Conservation (phyloP, 2,888 invertebrate species). For the Cybosia mesomella region DNA sequence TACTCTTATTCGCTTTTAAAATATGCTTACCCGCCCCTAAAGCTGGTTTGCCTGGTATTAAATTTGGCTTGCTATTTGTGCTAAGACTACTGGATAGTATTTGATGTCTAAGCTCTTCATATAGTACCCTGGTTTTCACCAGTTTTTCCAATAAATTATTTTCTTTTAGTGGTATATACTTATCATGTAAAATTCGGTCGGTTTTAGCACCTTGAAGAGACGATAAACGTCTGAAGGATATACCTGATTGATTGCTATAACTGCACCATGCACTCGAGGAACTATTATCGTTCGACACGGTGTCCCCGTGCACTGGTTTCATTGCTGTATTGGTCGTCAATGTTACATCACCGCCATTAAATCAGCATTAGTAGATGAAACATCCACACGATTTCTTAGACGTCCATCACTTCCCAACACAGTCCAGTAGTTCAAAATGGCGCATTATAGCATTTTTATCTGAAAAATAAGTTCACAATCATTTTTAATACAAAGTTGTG, state of each 20-base stretch:
- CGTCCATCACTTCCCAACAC: slow-evolving; percentile 31
- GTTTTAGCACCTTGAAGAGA: slow-evolving; percentile 55
- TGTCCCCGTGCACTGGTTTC: slow-evolving; percentile 51
- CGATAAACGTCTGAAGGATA: slow-evolving; percentile 54
- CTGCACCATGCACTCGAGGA: slow-evolving; percentile 66
- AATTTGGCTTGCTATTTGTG: slow-evolving; percentile 50
- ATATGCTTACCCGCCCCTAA: slow-evolving; percentile 34
- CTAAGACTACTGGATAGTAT: slow-evolving; percentile 59
- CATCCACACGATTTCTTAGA: slow-evolving; percentile 5
- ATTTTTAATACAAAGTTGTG: neutral
- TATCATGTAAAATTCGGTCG: slow-evolving; percentile 61
- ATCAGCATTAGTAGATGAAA: slow-evolving; percentile 21
- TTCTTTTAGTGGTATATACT: slow-evolving; percentile 65
- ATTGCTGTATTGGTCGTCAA: slow-evolving; percentile 51
- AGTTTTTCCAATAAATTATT: slow-evolving; percentile 65
- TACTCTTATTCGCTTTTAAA: slow-evolving; percentile 48
- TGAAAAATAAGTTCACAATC: slow-evolving; percentile 22
- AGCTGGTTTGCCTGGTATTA: slow-evolving; percentile 39
- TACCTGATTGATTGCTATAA: slow-evolving; percentile 60
- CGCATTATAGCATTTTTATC: slow-evolving; percentile 45
- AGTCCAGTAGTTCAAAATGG: slow-evolving; percentile 42
- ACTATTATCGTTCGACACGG: slow-evolving; percentile 43
- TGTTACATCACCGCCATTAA: slow-evolving; percentile 15
- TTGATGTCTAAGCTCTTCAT: slow-evolving; percentile 66
- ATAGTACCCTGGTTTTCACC: slow-evolving; percentile 67